Conservation (phyloP, 1,140 invertebrate genomes). For the Drosophila bifasciata region DNA sequence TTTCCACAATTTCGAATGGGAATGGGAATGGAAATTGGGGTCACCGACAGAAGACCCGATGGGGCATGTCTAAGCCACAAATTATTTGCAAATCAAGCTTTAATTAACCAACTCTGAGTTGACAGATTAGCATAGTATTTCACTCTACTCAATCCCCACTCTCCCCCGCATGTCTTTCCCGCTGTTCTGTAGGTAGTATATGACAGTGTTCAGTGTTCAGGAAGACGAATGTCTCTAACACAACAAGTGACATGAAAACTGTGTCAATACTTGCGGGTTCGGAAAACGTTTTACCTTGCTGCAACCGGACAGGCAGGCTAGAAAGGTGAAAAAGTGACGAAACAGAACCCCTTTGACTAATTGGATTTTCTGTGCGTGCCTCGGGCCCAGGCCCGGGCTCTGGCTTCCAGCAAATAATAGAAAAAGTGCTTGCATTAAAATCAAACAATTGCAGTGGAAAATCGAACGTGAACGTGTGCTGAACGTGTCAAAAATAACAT, state of each 20-base stretch:
- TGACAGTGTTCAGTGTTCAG: constrained; percentile 48
- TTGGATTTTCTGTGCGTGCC: constrained; percentile 68
- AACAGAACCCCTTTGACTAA: constrained; percentile 42
- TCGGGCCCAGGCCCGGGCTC: too few species aligned
- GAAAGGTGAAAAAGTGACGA: constrained; percentile 36
- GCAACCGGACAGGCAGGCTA: constrained; percentile 4
- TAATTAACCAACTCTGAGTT: constrained; percentile 66
- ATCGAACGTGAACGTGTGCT: constrained; percentile 69
- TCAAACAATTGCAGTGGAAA: constrained; percentile 77
- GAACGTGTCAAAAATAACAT: constrained; percentile 52
- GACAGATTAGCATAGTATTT: constrained; percentile 73
- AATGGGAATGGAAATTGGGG: constrained; percentile 56
- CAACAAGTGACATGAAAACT: constrained; percentile 55
- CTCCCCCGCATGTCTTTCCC: neutral
- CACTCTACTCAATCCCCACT: neutral
- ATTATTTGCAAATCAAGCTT: constrained; percentile 73
- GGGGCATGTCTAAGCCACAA: constrained; percentile 54
- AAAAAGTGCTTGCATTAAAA: constrained; percentile 73
- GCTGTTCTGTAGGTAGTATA: constrained; percentile 10
- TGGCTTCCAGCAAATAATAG: constrained; percentile 56
- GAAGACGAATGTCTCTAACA: constrained; percentile 59
- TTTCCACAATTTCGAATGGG: constrained; percentile 18
- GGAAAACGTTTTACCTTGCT: constrained; percentile 59
- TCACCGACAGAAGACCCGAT: constrained; percentile 28
- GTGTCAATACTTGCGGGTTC: constrained; percentile 73